phyloP scores from a whole-genome alignment of 2,888 invertebrate species.

The Heterodera filipjevi region DNA sequence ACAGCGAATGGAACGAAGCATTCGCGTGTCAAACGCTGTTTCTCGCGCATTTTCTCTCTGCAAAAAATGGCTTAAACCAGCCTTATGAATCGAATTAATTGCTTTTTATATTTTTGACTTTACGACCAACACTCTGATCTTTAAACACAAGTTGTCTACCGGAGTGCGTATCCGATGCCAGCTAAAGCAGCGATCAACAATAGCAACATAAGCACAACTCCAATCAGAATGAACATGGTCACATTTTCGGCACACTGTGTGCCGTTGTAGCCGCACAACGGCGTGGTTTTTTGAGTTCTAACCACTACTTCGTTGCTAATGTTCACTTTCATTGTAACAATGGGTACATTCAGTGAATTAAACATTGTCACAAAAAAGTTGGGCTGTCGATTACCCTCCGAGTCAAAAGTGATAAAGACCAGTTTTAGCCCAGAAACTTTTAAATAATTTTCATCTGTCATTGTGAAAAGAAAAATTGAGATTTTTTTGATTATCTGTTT shows the following conservation, averaged over 20 bases:
- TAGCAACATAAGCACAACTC: slow-evolving; percentile 26
- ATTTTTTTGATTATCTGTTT: too few species aligned
- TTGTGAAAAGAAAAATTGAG: too few species aligned
- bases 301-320: slow-evolving; percentile 14
- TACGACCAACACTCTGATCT: too few species aligned
- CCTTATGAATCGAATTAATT: too few species aligned
- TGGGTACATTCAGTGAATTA: slow-evolving; percentile 26
- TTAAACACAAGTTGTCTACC: not conserved
- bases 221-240: slow-evolving; percentile 31
- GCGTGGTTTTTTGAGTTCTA: too few species aligned
- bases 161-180: slow-evolving; percentile 35
- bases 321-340: slow-evolving; percentile 16
- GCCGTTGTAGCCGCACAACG: slow-evolving; percentile 46
- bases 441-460: too few species aligned
- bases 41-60: slow-evolving; percentile 44
- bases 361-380: slow-evolving; percentile 32
- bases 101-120: too few species aligned
- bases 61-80: too few species aligned
- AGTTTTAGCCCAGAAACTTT: too few species aligned
- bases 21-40: slow-evolving; percentile 43
- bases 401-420: slow-evolving; percentile 34
- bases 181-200: slow-evolving; percentile 23
- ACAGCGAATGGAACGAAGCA: slow-evolving; percentile 47
- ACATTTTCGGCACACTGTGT: slow-evolving; percentile 44
- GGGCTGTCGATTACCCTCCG: slow-evolving; percentile 35